Evolutionary conservation across 2,888 invertebrate genomes (phyloP).

Genomic region (Ditylenchus weischeri): DNA sequence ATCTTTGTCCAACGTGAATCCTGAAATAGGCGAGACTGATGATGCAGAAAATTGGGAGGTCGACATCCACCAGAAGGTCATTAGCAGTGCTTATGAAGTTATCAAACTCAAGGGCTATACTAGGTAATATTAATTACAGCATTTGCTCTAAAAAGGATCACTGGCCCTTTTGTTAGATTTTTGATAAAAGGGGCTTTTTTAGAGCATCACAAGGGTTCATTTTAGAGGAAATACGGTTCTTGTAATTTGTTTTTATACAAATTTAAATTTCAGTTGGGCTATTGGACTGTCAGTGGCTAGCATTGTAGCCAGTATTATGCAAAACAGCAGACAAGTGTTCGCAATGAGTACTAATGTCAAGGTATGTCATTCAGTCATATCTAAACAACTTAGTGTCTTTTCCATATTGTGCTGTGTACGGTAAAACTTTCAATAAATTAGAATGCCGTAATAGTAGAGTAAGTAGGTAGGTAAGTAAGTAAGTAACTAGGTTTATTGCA

Average conservation of each 20-base stretch:
- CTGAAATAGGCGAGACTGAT: constrained; percentile 69
- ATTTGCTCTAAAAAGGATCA: not conserved
- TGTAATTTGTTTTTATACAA: no score
- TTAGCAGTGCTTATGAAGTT: constrained; percentile 62
- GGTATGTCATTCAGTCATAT: constrained; percentile 42
- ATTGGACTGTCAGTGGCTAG: constrained; percentile 61
- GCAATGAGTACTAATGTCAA: constrained; percentile 60
- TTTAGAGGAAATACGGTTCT: no score
- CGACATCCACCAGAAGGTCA: constrained; percentile 76
- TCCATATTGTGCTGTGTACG: no score
- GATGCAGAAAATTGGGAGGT: constrained; percentile 76
- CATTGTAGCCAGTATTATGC: constrained; percentile 59
- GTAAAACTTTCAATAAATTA: no score
- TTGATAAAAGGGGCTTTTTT: no score
- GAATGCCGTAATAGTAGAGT: no score
- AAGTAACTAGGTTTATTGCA: no score
- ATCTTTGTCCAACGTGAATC: constrained; percentile 70
- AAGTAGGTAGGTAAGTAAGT: no score
- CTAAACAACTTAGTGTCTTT: no score
- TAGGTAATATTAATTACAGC: constrained; percentile 4
- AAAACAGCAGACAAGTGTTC: constrained; percentile 59
- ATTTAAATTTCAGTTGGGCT: constrained; percentile 58
- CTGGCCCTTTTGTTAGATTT: no score
- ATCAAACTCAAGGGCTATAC: constrained; percentile 63
- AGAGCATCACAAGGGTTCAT: no score